A percentile compares a stretch with the other conserved stretches of the same genome.
phyloP scores from a whole-genome alignment of 1,140 invertebrate species.

The Euglossa dilemma region DNA sequence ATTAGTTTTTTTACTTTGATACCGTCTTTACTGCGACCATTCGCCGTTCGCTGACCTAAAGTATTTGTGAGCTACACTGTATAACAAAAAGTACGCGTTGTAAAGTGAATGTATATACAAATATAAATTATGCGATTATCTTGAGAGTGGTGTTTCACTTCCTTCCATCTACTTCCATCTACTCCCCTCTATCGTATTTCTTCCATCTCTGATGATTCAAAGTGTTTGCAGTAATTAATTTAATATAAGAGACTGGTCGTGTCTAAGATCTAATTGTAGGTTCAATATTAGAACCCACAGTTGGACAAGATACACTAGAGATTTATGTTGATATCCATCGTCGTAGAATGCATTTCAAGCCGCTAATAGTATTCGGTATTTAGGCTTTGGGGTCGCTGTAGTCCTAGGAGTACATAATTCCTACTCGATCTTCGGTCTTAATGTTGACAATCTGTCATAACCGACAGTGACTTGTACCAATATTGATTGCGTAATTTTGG shows the following conservation, averaged over 20 bases:
- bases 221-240: too few relatives aligned
- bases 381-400: too few relatives aligned
- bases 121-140: slow-evolving; percentile 81
- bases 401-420: not conserved
- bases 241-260: too few relatives aligned
- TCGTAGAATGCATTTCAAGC: too few relatives aligned
- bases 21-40: slow-evolving; percentile 72
- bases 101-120: slow-evolving; percentile 83
- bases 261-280: too few relatives aligned
- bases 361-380: not conserved
- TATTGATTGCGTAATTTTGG: not conserved
- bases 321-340: not conserved
- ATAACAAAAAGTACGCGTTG: slow-evolving; percentile 78
- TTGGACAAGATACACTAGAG: not conserved
- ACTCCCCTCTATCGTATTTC: accelerated
- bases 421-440: not conserved
- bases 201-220: not conserved
- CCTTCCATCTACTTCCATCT: not conserved
- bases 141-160: not conserved
- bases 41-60: slow-evolving; percentile 70
- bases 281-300: not conserved
- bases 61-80: slow-evolving; percentile 71
- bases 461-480: not conserved
- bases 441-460: not conserved
- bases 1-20: slow-evolving; percentile 78